phyloP scores from a whole-genome alignment of 1,140 invertebrate species.

The Lutraria rhynchaena region DNA sequence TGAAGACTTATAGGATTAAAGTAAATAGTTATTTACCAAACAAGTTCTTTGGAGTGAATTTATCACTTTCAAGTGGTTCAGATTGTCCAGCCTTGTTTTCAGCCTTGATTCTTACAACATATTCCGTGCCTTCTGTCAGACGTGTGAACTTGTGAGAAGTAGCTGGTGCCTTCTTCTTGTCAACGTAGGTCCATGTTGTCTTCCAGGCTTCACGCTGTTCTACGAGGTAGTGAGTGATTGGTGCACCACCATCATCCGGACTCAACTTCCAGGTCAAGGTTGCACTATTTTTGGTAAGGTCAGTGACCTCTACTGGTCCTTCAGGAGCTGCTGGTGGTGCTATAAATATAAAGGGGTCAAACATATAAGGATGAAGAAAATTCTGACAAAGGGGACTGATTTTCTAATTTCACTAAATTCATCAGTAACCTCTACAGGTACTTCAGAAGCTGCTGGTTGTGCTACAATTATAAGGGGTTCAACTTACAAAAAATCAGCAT shows the following conservation, averaged over 20 bases:
- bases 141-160: conserved; percentile 59
- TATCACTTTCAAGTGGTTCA: conserved; percentile 86
- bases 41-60: conserved; percentile 97
- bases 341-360: not conserved
- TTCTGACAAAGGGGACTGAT: no score
- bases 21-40: conserved; percentile 86
- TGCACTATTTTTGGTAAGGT: conserved; percentile 96
- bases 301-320: conserved; percentile 95
- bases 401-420: no score
- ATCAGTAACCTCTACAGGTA: no score
- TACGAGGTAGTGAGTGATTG: conserved; percentile 96
- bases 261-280: conserved; percentile 97
- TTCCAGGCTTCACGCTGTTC: conserved; percentile 88
- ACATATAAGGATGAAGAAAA: no score
- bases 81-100: conserved; percentile 79
- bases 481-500: no score
- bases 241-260: conserved; percentile 95
- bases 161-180: conserved; percentile 50
- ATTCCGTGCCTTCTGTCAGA: conserved; percentile 89
- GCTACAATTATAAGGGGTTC: no score
- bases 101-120: conserved; percentile 77
- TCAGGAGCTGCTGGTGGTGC: conserved; percentile 89
- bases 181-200: conserved; percentile 71
- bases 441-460: no score
- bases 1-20: not conserved